Base-by-base conservation (phyloP, 2,797 vertebrate species). In the Fratercula arctica region DNA sequence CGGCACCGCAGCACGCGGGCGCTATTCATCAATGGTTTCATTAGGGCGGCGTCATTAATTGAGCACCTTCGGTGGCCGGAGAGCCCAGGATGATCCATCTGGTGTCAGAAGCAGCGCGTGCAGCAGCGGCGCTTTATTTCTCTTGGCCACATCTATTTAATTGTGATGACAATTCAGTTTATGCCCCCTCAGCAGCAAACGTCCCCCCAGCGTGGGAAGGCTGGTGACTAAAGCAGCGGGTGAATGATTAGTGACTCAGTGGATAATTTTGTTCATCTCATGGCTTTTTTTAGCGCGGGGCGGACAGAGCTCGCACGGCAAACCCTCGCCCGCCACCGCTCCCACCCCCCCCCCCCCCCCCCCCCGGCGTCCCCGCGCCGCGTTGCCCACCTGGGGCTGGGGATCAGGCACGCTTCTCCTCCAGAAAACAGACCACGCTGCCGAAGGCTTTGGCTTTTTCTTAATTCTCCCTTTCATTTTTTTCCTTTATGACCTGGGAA, bases 241-340 rank as follows among this genome's bases (percentile, higher is more conserved):
- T 57, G 95, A 94, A 80, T 74, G 76, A 97, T 95, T 89, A 79
- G 85, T 97, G 97, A 97, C 97, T 97, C 97, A 97, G 96, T 18
- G 70, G 94, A 91, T 93, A 67, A 94, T 97, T 97, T 91, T 85
- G 88, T 90, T 96, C 92, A 90, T 94, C 88, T 93, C 17, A 15
- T 10, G 66, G 89, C 93, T 95, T 90, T 96, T 90, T 94, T 89
- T 96, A 97, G 92, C 56, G 10, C 15, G 14, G 57, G 87, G 63
- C 9, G 63, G 96, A 87, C 85, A 67, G 48, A 95, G 79, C 84
- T 94, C 50, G 0, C 88, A 16, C 46, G 4, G 78, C 82, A 93
- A 93, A 95, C 54, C 69, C 90, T 66, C 41, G 2, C 64, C 73
- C 39, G 37, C 80, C 67, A 48, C 74, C 11, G 1, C 72, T 89